Conservation (phyloP, 2,888 invertebrate genomes). For the Scelioninae gen. 2 region DNA sequence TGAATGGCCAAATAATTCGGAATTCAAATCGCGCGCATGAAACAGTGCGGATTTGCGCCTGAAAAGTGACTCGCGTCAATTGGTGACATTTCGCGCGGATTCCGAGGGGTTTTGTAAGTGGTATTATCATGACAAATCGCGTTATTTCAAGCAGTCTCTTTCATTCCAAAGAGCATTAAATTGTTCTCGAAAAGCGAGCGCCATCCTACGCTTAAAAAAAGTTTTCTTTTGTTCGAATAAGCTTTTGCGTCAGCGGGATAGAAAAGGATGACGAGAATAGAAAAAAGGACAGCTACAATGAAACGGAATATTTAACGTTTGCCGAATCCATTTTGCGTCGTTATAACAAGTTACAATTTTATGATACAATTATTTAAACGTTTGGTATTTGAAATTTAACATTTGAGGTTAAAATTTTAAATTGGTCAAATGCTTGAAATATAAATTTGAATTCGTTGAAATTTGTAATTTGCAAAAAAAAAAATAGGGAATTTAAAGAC, state of each 20-base stretch:
- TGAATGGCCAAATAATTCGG: neutral
- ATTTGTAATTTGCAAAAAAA: no score
- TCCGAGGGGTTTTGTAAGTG: neutral
- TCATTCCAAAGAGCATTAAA: neutral
- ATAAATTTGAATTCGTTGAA: no score
- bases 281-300: neutral
- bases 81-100: conserved; percentile 1
- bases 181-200: conserved; percentile 11
- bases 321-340: neutral
- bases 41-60: neutral
- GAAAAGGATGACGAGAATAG: neutral
- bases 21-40: neutral
- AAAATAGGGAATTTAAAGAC: no score
- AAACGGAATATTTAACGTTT: neutral
- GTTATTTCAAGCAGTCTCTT: conserved; percentile 7
- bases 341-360: no score
- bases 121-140: conserved; percentile 11
- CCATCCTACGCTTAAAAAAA: conserved; percentile 3
- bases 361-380: no score
- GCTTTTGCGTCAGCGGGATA: conserved; percentile 7
- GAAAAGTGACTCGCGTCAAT: neutral
- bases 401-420: no score
- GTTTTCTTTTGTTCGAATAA: neutral
- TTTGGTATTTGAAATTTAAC: no score
- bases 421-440: no score